phyloP scores from a whole-genome alignment of 2,888 invertebrate species.

The Eumacrocentrus americanus region DNA sequence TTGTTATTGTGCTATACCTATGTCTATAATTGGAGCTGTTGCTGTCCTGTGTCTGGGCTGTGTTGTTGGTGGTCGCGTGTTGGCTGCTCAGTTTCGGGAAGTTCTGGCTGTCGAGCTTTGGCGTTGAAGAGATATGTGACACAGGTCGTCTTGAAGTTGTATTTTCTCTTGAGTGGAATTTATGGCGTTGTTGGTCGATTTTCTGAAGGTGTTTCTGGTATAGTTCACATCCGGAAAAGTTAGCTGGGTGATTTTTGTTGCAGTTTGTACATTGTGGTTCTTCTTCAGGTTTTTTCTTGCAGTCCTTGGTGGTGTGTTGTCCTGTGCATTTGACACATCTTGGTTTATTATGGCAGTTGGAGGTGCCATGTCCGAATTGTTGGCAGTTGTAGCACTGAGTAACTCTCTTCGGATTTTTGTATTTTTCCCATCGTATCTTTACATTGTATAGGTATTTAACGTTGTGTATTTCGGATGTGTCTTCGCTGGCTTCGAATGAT shows the following conservation, averaged over 20 bases:
- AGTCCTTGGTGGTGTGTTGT: conserved; percentile 37
- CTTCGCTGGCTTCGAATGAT: background rate
- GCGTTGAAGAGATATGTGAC: no score
- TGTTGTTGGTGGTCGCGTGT: background rate
- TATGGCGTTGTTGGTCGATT: no score
- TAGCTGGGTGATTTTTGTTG: conserved; percentile 37
- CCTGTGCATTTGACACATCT: conserved; percentile 37
- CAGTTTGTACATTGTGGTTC: conserved; percentile 42
- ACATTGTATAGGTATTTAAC: conserved; percentile 10
- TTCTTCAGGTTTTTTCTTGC: conserved; percentile 31
- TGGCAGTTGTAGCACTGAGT: conserved; percentile 45
- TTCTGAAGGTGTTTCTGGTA: conserved; percentile 29
- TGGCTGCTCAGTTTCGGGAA: background rate
- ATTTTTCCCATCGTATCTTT: conserved; percentile 34
- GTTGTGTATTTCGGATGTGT: background rate
- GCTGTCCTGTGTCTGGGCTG: background rate
- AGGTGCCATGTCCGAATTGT: conserved; percentile 40
- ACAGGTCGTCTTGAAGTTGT: background rate
- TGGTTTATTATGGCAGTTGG: conserved; percentile 32
- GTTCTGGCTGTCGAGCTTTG: no score
- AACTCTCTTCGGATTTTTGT: conserved; percentile 29
- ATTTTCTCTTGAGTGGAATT: background rate
- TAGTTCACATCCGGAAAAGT: conserved; percentile 30
- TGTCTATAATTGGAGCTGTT: background rate
- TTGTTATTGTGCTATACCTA: no score